Percentiles rank a stretch among this genome's conserved stretches.
Evolutionary conservation across 2,888 invertebrate genomes (phyloP).

Genomic region (Drosophila atroscutellata): DNA sequence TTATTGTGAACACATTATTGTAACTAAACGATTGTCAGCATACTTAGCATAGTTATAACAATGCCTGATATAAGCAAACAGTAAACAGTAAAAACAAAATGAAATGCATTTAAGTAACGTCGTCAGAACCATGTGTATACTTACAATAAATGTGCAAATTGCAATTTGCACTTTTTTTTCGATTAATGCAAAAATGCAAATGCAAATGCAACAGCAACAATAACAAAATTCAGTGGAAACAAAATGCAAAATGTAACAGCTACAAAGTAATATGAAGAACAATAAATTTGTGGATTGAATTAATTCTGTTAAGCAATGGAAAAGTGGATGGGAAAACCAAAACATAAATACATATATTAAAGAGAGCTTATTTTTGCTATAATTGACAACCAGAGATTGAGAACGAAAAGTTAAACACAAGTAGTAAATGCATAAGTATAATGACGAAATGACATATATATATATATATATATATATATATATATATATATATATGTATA

Average conservation of each 20-base stretch:
- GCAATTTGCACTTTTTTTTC: conserved; percentile 39
- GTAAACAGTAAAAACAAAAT: conserved; percentile 45
- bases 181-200: too few relatives aligned
- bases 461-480: conserved; percentile 16
- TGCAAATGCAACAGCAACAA: conserved; percentile 37
- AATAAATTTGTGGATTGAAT: conserved; percentile 69
- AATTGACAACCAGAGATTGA: conserved; percentile 47
- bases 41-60: conserved; percentile 43
- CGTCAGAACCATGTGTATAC: conserved; percentile 60
- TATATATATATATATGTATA: conserved; percentile 16
- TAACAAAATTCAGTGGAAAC: conserved; percentile 12
- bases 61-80: conserved; percentile 60
- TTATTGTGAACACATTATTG: conserved; percentile 8
- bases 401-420: conserved; percentile 25
- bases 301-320: conserved; percentile 60
- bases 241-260: conserved; percentile 25
- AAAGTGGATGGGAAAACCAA: conserved; percentile 12
- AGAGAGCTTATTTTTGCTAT: conserved; percentile 74
- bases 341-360: conserved; percentile 42
- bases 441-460: conserved; percentile 14
- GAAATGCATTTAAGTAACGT: conserved; percentile 70
- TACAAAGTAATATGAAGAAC: conserved; percentile 71
- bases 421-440: conserved; percentile 23
- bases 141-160: conserved; percentile 54
- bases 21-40: conserved; percentile 22